Percentiles rank a stretch among this genome's conserved stretches.
These are phyloP conservation scores for Myotis daubentonii DNA, from an alignment of 2,797 vertebrate genomes.

Conservation along the genomic window DNA sequence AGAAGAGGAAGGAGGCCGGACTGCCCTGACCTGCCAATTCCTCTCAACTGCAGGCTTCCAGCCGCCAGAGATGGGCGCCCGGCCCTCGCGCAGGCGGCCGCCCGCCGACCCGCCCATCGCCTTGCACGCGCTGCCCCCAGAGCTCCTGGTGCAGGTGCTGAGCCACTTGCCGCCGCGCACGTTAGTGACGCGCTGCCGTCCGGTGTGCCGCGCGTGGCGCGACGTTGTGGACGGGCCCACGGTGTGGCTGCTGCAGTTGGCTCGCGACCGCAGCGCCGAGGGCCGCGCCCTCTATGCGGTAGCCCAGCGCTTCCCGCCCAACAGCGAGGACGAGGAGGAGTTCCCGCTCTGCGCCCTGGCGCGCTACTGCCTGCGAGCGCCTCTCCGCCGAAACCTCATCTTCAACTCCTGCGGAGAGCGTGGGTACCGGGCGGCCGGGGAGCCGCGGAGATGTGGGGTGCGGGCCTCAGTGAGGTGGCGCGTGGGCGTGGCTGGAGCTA, in stretches of 20 bases:
- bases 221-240: constrained; percentile 73
- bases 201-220: constrained; percentile 76
- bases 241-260: constrained; percentile 73
- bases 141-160: constrained; percentile 75
- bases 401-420: constrained; percentile 75
- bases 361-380: constrained; percentile 57
- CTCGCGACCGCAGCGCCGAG: constrained; percentile 42
- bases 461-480: accelerated
- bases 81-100: neutral
- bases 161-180: constrained; percentile 70
- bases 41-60: constrained; percentile 21
- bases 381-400: constrained; percentile 73
- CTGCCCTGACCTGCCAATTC: neutral
- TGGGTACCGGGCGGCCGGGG: neutral
- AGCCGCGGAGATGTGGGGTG: accelerated
- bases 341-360: constrained; percentile 64
- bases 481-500: neutral
- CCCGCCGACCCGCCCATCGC: neutral
- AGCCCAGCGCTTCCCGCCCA: constrained; percentile 39
- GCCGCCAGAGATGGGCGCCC: constrained; percentile 38
- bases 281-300: constrained; percentile 33
- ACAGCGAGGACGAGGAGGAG: neutral
- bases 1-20: neutral
- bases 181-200: constrained; percentile 65
- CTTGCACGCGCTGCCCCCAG: constrained; percentile 70